Percentiles rank a stretch among this genome's conserved stretches.
Conservation (phyloP, 2,888 invertebrate genomes). For the Drosophila limbata region DNA sequence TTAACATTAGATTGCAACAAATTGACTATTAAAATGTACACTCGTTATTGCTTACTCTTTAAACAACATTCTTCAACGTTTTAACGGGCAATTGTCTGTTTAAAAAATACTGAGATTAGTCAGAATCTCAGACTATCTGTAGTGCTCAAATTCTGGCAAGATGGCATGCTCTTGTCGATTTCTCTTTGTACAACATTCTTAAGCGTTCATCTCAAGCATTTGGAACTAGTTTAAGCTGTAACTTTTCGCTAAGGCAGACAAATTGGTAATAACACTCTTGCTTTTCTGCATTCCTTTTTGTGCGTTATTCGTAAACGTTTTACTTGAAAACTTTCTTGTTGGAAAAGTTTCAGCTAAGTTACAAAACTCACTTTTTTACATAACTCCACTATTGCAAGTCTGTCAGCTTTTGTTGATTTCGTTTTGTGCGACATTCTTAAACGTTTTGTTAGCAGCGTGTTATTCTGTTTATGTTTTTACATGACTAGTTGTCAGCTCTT, state of each 20-base stretch:
- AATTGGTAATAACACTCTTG: neutral
- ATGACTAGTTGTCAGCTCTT: neutral
- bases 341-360: neutral
- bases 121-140: too few relatives aligned
- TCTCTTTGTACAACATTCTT: neutral
- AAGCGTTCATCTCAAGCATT: neutral
- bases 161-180: neutral
- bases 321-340: neutral
- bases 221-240: neutral
- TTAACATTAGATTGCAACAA: constrained; percentile 54
- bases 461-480: neutral
- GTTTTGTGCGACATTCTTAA: constrained; percentile 3
- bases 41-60: neutral
- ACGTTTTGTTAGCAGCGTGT: neutral
- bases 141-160: too few relatives aligned
- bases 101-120: too few relatives aligned
- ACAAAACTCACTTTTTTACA: neutral
- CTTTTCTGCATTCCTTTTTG: neutral
- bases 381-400: neutral
- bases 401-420: neutral
- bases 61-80: neutral
- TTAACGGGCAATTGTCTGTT: too few relatives aligned
- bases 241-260: neutral
- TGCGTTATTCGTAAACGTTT: constrained; percentile 1
- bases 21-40: constrained; percentile 49